Evolutionary conservation across 1,140 invertebrate species (phyloP).

Genomic region (Euborellia annulipes): DNA sequence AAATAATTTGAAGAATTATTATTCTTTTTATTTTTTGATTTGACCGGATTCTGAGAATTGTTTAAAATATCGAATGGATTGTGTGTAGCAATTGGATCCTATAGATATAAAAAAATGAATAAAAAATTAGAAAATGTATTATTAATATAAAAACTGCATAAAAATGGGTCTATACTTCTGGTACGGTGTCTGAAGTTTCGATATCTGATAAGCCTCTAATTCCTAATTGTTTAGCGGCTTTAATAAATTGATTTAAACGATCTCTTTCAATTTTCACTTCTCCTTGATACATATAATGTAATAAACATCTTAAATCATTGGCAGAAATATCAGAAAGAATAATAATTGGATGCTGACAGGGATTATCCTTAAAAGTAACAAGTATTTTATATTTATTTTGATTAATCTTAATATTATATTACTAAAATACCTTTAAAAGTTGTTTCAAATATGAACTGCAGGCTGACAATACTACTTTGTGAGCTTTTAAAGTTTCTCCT

Average conservation of each 20-base stretch:
- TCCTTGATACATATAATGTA: conserved; percentile 34
- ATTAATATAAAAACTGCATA: too few species aligned
- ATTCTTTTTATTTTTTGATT: not conserved
- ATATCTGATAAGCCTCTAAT: conserved; percentile 15
- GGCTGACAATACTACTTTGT: conserved; percentile 28
- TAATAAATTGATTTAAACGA: conserved; percentile 12
- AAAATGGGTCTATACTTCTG: too few species aligned
- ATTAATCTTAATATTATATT: not conserved
- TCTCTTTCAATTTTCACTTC: conserved; percentile 24
- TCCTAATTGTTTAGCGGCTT: conserved; percentile 17
- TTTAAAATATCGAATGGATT: too few species aligned
- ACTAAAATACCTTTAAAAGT: conserved; percentile 15
- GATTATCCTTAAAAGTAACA: conserved; percentile 25
- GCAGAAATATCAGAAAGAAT: conserved; percentile 31
- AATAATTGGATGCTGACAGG: conserved; percentile 33
- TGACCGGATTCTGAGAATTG: too few species aligned
- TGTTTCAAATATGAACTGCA: conserved; percentile 26
- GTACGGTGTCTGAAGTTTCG: conserved; percentile 6
- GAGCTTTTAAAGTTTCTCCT: conserved; percentile 24
- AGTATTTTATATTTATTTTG: not conserved
- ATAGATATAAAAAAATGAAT: too few species aligned
- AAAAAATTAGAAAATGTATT: too few species aligned
- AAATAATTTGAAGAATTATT: not conserved
- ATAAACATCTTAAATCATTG: conserved; percentile 28
- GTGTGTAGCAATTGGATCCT: too few species aligned